phyloP scores from a whole-genome alignment of 2,797 vertebrate genomes.

The Mastacembelus armatus region DNA sequence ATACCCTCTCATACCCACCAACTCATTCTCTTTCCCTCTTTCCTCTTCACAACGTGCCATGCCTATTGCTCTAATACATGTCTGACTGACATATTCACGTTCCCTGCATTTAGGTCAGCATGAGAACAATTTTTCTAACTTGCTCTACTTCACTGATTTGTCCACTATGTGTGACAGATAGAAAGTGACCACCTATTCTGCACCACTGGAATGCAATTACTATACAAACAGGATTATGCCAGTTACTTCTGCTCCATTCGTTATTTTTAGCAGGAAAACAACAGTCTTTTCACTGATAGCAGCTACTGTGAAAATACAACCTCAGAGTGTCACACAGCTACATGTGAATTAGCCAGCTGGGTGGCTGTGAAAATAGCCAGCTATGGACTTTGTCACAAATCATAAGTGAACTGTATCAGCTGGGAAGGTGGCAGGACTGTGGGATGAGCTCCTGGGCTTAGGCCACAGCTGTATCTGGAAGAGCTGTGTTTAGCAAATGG shows the following conservation, averaged over 20 bases:
- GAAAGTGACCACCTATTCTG: conserved; percentile 60
- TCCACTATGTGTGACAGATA: conserved; percentile 4
- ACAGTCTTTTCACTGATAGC: conserved; percentile 54
- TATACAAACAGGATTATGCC: conserved; percentile 59
- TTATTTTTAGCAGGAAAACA: conserved; percentile 63
- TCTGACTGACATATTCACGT: conserved; percentile 4
- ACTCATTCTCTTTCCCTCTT: background rate
- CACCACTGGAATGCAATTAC: conserved; percentile 61
- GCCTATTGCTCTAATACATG: background rate
- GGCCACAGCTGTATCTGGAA: background rate
- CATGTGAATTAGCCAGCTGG: conserved; percentile 23
- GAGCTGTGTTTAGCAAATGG: background rate
- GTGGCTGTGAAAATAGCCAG: conserved; percentile 38
- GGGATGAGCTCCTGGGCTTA: conserved; percentile 6
- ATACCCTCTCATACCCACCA: background rate
- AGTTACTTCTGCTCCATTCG: conserved; percentile 60
- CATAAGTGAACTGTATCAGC: background rate
- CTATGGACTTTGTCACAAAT: background rate
- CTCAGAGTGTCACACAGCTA: conserved; percentile 7
- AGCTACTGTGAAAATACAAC: conserved; percentile 48
- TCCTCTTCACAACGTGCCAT: background rate
- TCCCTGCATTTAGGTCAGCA: conserved; percentile 10
- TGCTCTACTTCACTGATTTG: conserved; percentile 17
- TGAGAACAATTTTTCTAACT: conserved; percentile 25
- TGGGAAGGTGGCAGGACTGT: conserved; percentile 2